Percentiles rank a stretch among this genome's conserved stretches.
phyloP scores from a whole-genome alignment of 2,888 invertebrate genomes.

The Pristionchus arcanus region DNA sequence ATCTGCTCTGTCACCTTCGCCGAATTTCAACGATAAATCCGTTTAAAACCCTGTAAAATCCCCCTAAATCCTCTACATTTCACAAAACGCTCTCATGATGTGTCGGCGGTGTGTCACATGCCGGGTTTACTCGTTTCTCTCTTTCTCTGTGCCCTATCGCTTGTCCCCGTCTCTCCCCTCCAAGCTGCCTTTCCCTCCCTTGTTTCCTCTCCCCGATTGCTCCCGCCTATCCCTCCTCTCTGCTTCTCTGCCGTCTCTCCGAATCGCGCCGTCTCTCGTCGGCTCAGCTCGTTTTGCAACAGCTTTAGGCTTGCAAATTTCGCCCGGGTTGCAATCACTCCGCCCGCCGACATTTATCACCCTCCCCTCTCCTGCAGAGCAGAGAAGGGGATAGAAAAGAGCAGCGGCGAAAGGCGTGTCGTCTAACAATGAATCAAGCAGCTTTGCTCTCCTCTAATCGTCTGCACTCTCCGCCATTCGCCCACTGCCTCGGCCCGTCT shows the following conservation, averaged over 20 bases:
- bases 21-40: neutral
- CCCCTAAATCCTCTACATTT: conserved; percentile 23
- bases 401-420: conserved; percentile 6
- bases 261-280: neutral
- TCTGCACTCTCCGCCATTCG: neutral
- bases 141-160: neutral
- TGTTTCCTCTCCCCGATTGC: neutral
- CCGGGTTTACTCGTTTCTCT: conserved; percentile 15
- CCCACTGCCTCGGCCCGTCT: neutral
- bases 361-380: conserved; percentile 11
- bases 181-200: conserved; percentile 1
- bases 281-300: conserved; percentile 33
- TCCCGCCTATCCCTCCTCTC: neutral
- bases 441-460: neutral
- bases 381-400: neutral
- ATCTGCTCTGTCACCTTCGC: neutral
- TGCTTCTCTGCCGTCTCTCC: neutral
- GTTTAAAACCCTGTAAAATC: conserved; percentile 8
- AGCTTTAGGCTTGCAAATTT: neutral
- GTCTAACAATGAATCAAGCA: conserved; percentile 21
- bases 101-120: conserved; percentile 33
- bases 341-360: conserved; percentile 38
- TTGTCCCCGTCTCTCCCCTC: neutral
- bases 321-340: conserved; percentile 9
- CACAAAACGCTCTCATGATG: conserved; percentile 23